Evolutionary conservation across 2,888 invertebrate species (phyloP).

Genomic region (Sepioteuthis lessoniana): DNA sequence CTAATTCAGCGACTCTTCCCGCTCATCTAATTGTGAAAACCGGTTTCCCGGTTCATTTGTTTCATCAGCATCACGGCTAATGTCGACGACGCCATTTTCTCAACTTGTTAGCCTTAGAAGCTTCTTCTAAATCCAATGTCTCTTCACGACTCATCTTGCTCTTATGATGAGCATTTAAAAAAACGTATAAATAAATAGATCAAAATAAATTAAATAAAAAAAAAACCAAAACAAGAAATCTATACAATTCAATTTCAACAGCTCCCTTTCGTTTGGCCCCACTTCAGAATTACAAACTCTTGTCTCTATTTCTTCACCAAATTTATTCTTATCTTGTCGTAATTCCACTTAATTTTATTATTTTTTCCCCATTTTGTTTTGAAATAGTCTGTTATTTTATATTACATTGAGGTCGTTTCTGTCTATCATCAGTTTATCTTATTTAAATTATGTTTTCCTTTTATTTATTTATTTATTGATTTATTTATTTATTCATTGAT

Average conservation of each 20-base stretch:
- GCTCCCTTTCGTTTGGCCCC: not conserved
- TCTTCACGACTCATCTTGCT: not conserved
- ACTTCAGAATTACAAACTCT: not conserved
- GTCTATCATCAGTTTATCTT: not conserved
- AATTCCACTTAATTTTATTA: not conserved
- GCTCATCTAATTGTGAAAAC: not conserved
- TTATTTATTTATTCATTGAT: not conserved
- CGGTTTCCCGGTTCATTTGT: not conserved
- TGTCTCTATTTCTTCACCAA: not conserved
- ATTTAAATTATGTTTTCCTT: too few relatives aligned
- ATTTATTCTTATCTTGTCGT: conserved; percentile 10
- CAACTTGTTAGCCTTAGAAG: not conserved
- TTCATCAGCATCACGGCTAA: not conserved
- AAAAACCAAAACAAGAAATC: too few relatives aligned
- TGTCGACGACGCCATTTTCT: not conserved
- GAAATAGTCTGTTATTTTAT: not conserved
- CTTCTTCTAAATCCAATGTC: not conserved
- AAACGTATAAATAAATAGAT: too few relatives aligned
- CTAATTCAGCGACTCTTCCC: not conserved
- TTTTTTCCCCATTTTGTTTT: not conserved
- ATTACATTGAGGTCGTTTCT: not conserved
- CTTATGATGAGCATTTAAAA: not conserved
- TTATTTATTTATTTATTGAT: not conserved
- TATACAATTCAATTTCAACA: not conserved
- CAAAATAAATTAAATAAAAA: too few relatives aligned